Base-by-base conservation (phyloP, 2,797 vertebrate genomes). In the Sardinella longiceps region DNA sequence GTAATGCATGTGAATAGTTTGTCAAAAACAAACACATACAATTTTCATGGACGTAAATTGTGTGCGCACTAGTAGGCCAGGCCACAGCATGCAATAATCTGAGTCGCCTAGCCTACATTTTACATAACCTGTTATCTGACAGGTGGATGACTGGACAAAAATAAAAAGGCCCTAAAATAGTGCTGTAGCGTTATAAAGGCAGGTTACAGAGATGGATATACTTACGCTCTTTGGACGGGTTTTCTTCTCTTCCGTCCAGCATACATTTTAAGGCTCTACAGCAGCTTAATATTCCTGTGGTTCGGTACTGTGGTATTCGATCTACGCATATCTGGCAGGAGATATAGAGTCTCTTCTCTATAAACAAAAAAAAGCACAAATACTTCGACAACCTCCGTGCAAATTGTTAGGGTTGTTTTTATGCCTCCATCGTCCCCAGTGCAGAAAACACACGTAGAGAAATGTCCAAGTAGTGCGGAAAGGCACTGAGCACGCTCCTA, bases 231-330 rank as follows among this genome's bases (percentile, higher is more conserved):
- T 81, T 87, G 90, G 51, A 87, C 88, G 1, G 92, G 89, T 88
- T 92, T 93, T 87, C 92, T 93, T 86, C 92, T 87, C 85, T 90
- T 92, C 83, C 92, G 89, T 56, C 92, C 91, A 7, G 91, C 90
- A 58, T 91, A 91, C 93, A 93, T 92, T 33, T 83, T 88, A 28
- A 77, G 23, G 77, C 50, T 50, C 77, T 74, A 74, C 2, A 74
- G 66, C 15, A 28, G 66, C 46, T 66, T 20, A 23, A 15, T 74
- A 37, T 37, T 74, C 66, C 66, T 74, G 66, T 74, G 66, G 66
- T 1, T 81, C 28, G 81, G 39, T 25, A 74, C 80, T 1, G 58
- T 58, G 53, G 74, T 84, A 33, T 43, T 39, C 48, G 60, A 84
- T 50, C 48, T 48, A 88, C 58, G 83, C 63, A 84, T 77, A 82